Evolutionary conservation across 2,797 vertebrate species (phyloP).

Genomic region (Aythya fuligula): DNA sequence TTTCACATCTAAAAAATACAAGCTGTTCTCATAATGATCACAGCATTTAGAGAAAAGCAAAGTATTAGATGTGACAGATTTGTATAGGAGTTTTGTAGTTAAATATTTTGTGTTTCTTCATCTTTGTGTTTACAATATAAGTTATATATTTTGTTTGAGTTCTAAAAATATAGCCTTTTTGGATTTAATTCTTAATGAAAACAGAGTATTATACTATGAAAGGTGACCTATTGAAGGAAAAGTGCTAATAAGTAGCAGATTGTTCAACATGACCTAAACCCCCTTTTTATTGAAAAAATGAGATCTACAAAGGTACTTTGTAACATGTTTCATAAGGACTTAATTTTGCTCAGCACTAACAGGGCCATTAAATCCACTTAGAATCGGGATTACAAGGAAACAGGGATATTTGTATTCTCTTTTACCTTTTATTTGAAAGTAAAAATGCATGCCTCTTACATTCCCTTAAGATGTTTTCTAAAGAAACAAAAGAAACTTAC

Average conservation of each 20-base stretch:
- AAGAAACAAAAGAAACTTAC: slow-evolving; percentile 41
- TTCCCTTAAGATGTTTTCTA: slow-evolving; percentile 35
- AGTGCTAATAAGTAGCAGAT: slow-evolving; percentile 71
- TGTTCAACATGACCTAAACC: slow-evolving; percentile 59
- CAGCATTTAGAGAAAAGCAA: background rate
- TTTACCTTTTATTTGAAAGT: slow-evolving; percentile 27
- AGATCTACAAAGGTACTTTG: slow-evolving; percentile 72
- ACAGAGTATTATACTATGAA: slow-evolving; percentile 18
- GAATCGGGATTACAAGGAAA: slow-evolving; percentile 69
- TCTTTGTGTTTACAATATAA: slow-evolving; percentile 1
- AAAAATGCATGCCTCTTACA: slow-evolving; percentile 15
- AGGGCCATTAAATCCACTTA: slow-evolving; percentile 71
- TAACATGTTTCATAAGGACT: slow-evolving; percentile 69
- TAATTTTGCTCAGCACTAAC: slow-evolving; percentile 69
- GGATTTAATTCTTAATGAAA: slow-evolving; percentile 57
- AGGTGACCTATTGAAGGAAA: slow-evolving; percentile 50
- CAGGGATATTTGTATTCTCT: slow-evolving; percentile 46
- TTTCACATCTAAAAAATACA: background rate
- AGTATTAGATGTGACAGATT: background rate
- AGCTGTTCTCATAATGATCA: background rate
- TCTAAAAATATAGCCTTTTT: slow-evolving; percentile 31
- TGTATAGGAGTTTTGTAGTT: background rate
- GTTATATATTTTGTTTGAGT: slow-evolving; percentile 32
- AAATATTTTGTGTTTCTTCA: slow-evolving; percentile 38
- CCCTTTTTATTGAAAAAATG: slow-evolving; percentile 49